Evolutionary conservation across 2,113 vertebrate species (phyloP).

Genomic region (Thamnophis sirtalis): DNA sequence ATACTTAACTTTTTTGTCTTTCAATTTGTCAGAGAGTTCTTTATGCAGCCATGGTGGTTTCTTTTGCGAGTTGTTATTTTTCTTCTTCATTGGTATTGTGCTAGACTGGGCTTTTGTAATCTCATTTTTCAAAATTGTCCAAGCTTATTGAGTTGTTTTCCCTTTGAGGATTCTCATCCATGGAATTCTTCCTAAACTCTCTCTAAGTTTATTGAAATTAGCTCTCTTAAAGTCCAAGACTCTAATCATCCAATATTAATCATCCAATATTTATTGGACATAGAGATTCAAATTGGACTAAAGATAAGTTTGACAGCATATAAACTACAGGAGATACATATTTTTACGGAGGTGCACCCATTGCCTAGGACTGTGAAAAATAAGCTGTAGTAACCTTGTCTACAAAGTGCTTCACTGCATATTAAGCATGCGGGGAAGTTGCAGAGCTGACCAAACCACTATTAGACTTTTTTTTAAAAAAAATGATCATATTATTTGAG

Average conservation of each 20-base stretch:
- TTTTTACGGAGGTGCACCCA: background rate
- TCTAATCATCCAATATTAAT: background rate
- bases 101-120: no score
- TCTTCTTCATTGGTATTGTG: no score
- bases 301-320: background rate
- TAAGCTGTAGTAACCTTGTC: background rate
- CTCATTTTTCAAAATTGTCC: no score
- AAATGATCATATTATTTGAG: background rate
- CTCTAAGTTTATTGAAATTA: no score
- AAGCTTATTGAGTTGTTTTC: no score
- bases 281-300: background rate
- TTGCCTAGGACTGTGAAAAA: background rate
- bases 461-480: background rate
- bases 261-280: background rate
- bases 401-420: background rate
- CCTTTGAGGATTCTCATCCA: no score
- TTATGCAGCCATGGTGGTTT: no score
- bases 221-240: no score
- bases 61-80: no score
- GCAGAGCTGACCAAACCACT: background rate
- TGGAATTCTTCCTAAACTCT: no score
- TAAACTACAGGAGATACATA: background rate
- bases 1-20: no score
- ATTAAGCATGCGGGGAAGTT: background rate
- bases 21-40: no score